These are phyloP conservation scores for Latrodectus elegans DNA, from an alignment of 2,888 invertebrate genomes.

Conservation along the genomic window DNA sequence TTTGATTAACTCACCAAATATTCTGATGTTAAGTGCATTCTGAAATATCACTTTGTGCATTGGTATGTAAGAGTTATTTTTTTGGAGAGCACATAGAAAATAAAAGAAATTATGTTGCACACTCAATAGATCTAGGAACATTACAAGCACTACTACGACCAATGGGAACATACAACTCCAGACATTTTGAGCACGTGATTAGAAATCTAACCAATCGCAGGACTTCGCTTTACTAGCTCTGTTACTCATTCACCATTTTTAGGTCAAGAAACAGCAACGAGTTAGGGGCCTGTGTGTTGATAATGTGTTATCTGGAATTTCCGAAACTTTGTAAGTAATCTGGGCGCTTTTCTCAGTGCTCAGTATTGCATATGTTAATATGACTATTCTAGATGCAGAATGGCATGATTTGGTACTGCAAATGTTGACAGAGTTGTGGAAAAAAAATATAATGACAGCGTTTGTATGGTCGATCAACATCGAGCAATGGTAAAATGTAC, in stretches of 20 bases:
- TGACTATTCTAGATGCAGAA: background rate
- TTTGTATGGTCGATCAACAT: slow-evolving; percentile 56
- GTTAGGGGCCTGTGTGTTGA: slow-evolving; percentile 56
- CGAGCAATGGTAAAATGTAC: slow-evolving; percentile 57
- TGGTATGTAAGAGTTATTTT: background rate
- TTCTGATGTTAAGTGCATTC: background rate
- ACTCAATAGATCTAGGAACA: slow-evolving; percentile 64
- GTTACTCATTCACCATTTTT: slow-evolving; percentile 70
- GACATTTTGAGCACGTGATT: slow-evolving; percentile 65
- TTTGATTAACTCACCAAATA: too few species aligned
- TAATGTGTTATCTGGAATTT: slow-evolving; percentile 46
- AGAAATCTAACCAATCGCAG: slow-evolving; percentile 41
- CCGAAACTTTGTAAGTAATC: slow-evolving; percentile 44
- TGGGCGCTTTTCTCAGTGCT: slow-evolving; percentile 8
- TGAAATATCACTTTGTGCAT: slow-evolving; percentile 25
- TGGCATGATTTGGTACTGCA: background rate
- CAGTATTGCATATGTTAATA: slow-evolving; percentile 14
- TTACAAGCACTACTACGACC: slow-evolving; percentile 65
- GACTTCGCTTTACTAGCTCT: slow-evolving; percentile 52
- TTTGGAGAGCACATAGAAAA: slow-evolving; percentile 18
- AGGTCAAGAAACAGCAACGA: slow-evolving; percentile 67
- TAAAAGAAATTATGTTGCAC: slow-evolving; percentile 50
- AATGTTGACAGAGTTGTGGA: slow-evolving; percentile 2
- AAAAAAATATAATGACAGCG: slow-evolving; percentile 33
- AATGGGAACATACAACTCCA: slow-evolving; percentile 66